phyloP scores from a whole-genome alignment of 2,888 invertebrate genomes.

The Lithosia quadra region DNA sequence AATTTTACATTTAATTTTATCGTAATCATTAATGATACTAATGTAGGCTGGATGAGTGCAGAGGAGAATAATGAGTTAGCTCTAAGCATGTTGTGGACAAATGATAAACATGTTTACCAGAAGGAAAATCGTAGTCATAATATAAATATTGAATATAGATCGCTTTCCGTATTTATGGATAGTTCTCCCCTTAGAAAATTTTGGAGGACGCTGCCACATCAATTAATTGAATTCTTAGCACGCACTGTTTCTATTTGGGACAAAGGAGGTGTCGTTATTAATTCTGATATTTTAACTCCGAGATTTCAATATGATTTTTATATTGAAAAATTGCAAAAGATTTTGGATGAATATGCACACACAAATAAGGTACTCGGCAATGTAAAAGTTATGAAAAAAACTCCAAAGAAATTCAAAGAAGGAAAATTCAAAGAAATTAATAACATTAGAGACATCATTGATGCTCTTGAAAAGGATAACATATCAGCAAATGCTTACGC shows the following conservation, averaged over 20 bases:
- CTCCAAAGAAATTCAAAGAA: conserved; percentile 53
- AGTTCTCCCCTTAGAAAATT: conserved; percentile 69
- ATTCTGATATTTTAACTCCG: conserved; percentile 71
- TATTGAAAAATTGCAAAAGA: conserved; percentile 64
- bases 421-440: conserved; percentile 67
- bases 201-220: conserved; percentile 68
- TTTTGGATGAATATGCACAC: conserved; percentile 61
- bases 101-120: conserved; percentile 42
- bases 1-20: conserved; percentile 69
- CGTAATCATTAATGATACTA: conserved; percentile 70
- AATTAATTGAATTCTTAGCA: conserved; percentile 70
- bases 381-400: conserved; percentile 29
- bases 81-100: conserved; percentile 66
- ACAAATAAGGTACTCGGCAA: conserved; percentile 29
- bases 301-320: conserved; percentile 62
- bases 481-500: conserved; percentile 41
- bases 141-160: conserved; percentile 61
- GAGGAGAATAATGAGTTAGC: conserved; percentile 73
- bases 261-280: conserved; percentile 76
- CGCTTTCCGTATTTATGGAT: conserved; percentile 67
- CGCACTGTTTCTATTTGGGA: conserved; percentile 78
- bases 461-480: conserved; percentile 66
- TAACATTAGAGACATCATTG: conserved; percentile 79
- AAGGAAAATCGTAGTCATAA: conserved; percentile 45
- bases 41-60: conserved; percentile 54